Conservation (phyloP, 1,140 invertebrate species). For the Leptoteleia sp. region DNA sequence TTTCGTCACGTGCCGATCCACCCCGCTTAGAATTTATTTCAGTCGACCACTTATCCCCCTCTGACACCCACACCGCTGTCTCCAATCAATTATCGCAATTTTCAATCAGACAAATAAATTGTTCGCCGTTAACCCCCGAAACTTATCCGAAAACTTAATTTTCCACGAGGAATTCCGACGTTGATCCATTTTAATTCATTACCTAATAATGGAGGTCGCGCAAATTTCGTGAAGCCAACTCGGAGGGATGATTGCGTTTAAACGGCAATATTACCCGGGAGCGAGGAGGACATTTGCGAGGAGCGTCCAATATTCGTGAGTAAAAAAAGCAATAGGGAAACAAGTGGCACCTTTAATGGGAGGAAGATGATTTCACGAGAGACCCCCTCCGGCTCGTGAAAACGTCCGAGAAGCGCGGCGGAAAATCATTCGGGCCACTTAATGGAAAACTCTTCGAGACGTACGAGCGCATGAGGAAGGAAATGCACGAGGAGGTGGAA, state of each 20-base stretch:
- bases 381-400: conserved; percentile 21
- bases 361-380: conserved; percentile 55
- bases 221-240: conserved; percentile 16
- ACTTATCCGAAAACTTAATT: conserved; percentile 3
- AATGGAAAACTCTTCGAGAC: conserved; percentile 66
- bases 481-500: conserved; percentile 32
- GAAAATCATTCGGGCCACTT: conserved; percentile 65
- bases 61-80: too few species aligned
- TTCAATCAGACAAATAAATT: too few species aligned
- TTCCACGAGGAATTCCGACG: background rate
- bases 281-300: conserved; percentile 6
- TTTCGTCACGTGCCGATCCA: conserved; percentile 2
- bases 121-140: too few species aligned
- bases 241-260: conserved; percentile 30
- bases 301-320: conserved; percentile 40
- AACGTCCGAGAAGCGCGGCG: conserved; percentile 34
- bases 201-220: conserved; percentile 27
- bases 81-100: too few species aligned
- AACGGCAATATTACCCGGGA: conserved; percentile 26
- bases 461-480: conserved; percentile 34
- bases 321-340: conserved; percentile 58
- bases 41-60: background rate
- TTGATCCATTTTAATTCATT: conserved; percentile 30
- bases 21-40: background rate
- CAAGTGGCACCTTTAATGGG: conserved; percentile 42